Evolutionary conservation across 2,797 vertebrate species (phyloP), one percentile per base, ranked within the genome.

Genomic region (Karalla daura): DNA sequence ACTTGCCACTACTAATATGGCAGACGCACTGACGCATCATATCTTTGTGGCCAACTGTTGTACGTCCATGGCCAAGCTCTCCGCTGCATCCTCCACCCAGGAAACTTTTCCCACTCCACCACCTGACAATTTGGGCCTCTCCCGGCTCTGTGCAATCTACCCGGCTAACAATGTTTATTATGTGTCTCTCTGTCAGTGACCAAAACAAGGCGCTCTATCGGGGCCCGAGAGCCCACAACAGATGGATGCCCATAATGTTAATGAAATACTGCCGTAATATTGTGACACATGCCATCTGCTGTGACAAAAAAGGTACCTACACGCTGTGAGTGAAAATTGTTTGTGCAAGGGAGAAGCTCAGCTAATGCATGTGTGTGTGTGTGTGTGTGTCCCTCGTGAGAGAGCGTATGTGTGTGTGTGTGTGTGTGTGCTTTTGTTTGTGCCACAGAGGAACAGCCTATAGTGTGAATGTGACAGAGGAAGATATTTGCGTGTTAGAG

Each of bases 251-350:
- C 84, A 86, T 87, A 86, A 89, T 87, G 88, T 89, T 89, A 89
- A 91, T 89, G 86, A 91, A 92, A 90, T 89, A 88, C 85, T 78
- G 82, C 72, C 18, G 58, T 80, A 89, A 89, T 87, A 88, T 86
- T 85, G 83, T 89, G 89, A 89, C 83, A 88, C 84, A 78, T 81
- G 76, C 87, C 90, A 91, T 91, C 91, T 91, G 90, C 80, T 82
- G 84, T 70, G 85, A 80, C 70, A 79, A 73, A 87, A 83, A 83
- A 85, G 68, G 81, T 77, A 80, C 59, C 11, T 73, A 39, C 67
- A 80, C 18, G 52, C 79, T 63, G 87, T 17, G 77, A 74, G 67
- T 73, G 61, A 78, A 84, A 76, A 81, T 65, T 78, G 70, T 85
- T 76, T 62, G 81, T 70, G 77, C 52, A 70, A 65, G 37, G 65